Percentiles rank a stretch among this genome's conserved stretches.
Conservation (phyloP, 92 coral and sea anemone genomes). For the Desmophyllum pertusum region DNA sequence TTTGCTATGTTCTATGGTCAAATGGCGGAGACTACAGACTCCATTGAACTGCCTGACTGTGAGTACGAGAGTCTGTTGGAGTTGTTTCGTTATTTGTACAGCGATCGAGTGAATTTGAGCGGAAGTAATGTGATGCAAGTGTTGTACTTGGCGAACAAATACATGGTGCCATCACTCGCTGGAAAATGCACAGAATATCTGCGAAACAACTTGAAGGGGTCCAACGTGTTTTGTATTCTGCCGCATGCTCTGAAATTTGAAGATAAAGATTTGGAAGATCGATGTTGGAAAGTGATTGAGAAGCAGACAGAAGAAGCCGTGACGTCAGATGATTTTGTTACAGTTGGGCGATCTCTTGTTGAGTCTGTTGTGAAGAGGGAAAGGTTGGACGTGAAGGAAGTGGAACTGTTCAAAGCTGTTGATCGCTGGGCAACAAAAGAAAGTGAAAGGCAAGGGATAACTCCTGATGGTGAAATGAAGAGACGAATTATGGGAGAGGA, state of each 20-base stretch:
- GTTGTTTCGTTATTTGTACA: conserved; percentile 61
- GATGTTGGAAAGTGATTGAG: conserved; percentile 63
- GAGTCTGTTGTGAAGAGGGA: conserved; percentile 22
- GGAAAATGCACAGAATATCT: conserved; percentile 37
- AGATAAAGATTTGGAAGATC: conserved; percentile 37
- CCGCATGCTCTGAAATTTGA: conserved; percentile 44
- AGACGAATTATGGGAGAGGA: too few relatives aligned
- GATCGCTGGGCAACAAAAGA: conserved; percentile 31
- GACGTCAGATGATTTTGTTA: conserved; percentile 40
- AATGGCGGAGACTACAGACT: conserved; percentile 61
- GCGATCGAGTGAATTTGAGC: conserved; percentile 52
- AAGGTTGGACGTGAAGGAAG: background rate
- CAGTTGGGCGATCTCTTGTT: conserved; percentile 13
- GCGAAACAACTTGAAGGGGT: conserved; percentile 28
- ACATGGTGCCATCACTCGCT: conserved; percentile 57
- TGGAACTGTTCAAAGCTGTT: conserved; percentile 36
- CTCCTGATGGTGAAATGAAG: too few relatives aligned
- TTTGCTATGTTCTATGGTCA: conserved; percentile 83
- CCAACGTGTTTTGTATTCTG: conserved; percentile 59
- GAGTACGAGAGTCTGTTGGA: conserved; percentile 71
- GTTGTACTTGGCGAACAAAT: conserved; percentile 64
- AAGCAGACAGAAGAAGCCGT: conserved; percentile 50
- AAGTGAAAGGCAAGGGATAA: background rate
- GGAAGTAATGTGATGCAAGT: conserved; percentile 60
- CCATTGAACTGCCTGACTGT: conserved; percentile 71